Base-by-base conservation (phyloP, 2,797 vertebrate species). In the Crossoptilon crossoptilon region DNA sequence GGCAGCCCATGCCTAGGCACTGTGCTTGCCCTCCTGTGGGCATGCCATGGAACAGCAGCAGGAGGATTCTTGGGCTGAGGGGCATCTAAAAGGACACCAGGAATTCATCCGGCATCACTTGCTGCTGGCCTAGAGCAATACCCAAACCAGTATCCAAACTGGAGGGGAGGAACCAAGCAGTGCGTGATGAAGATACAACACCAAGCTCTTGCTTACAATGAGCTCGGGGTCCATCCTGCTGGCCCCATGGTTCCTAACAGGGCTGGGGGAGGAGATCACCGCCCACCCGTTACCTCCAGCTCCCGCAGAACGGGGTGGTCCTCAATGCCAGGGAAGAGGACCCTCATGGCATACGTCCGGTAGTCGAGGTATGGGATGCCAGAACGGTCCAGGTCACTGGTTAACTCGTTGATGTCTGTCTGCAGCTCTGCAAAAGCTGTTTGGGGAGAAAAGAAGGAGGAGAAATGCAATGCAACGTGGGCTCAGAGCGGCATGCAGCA, bases 271-370 rank as follows among this genome's bases (percentile, higher is more conserved):
- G 85, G 56, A 67, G 71, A 63, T 39, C 29, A 92, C 85, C 44
- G 93, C 23, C 37, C n/a, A 33, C 3, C 56, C 2, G 6, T 97
- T 95, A 98, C 98, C 98, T 97, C 98, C 95, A 99, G 98, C 87
- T 98, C 98, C 87, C 98, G 96, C 76, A 99, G 98, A 9, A 99
- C 99, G 0, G 99, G 99, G 88, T 99, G 99, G 93, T 99, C 99
- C 68, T 99, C 99, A 2, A 99, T 99, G 94, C 99, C 99, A 0
- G 99, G 99, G 95, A 99, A 99, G 3, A 99, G 98, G n/a, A 99
- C 99, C 60, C 99, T 96, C 99, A 99, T 99, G 90, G 99, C 98
- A 2, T 99, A 99, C 2, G 98, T 99, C 31, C 99, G 98, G 29
- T 99, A 99, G 95, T 99, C 99, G 58, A 99, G 97, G 97, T 98